These are phyloP conservation scores for Eulemur rufifrons DNA, from an alignment of 2,113 vertebrate genomes.

Conservation along the genomic window DNA sequence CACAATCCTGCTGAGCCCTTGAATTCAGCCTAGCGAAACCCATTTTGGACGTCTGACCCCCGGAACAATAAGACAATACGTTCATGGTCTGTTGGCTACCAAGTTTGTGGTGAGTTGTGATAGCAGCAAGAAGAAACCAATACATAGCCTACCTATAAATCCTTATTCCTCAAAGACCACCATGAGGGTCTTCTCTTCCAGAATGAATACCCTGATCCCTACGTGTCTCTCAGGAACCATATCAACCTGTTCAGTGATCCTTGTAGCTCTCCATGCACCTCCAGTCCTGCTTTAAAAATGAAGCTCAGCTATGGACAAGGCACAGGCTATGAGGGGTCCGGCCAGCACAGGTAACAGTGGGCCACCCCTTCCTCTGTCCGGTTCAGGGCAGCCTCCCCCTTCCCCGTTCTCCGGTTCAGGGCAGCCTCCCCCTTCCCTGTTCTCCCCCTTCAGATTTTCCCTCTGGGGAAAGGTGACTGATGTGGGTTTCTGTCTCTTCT, in stretches of 20 bases:
- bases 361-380: neutral
- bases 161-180: neutral
- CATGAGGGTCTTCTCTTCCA: neutral
- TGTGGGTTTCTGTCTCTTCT: neutral
- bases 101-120: neutral
- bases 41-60: neutral
- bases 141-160: neutral
- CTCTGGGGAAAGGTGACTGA: neutral
- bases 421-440: neutral
- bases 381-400: neutral
- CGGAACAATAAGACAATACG: neutral
- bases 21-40: neutral
- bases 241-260: neutral
- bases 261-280: neutral
- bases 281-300: neutral
- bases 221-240: too few species aligned
- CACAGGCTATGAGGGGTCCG: neutral
- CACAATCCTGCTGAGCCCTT: rapidly evolving
- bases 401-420: too few species aligned
- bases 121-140: neutral
- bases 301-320: neutral
- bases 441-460: neutral
- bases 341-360: neutral
- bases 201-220: neutral
- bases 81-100: too few species aligned